A percentile compares a stretch with the other conserved stretches of the same genome.
Evolutionary conservation across 1,140 invertebrate species (phyloP).

Genomic region (Trinorchestia longiramus): DNA sequence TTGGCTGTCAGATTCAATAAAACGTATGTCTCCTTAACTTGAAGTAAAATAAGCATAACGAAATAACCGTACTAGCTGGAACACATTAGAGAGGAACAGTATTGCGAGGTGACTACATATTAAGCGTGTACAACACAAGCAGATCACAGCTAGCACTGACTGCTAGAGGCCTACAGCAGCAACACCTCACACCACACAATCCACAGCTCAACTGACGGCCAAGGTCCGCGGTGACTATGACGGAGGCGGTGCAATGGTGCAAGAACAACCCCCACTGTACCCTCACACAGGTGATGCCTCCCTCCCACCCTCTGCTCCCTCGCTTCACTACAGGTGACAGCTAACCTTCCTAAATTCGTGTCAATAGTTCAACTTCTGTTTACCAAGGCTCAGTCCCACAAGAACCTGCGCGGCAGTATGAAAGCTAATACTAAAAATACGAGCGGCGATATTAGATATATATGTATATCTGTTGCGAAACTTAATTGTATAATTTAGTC

Average conservation of each 20-base stretch:
- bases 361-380: no score
- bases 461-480: no score
- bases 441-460: no score
- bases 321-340: not conserved
- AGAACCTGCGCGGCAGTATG: no score
- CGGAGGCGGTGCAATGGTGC: not conserved
- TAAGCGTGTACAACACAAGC: not conserved
- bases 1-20: no score
- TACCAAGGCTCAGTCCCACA: no score
- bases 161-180: not conserved
- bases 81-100: not conserved
- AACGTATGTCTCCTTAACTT: not conserved
- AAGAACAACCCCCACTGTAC: not conserved
- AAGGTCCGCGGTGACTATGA: not conserved
- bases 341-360: not conserved
- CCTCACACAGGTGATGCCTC: not conserved
- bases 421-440: no score
- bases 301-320: not conserved
- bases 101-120: not conserved
- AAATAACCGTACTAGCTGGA: not conserved
- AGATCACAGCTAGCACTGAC: not conserved
- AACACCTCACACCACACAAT: not conserved
- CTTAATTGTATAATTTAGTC: no score
- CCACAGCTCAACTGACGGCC: not conserved
- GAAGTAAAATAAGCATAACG: not conserved